Percentiles rank a stretch among this genome's conserved stretches.
Evolutionary conservation across 2,113 vertebrate species (phyloP).

Genomic region (Apodemus sylvaticus): DNA sequence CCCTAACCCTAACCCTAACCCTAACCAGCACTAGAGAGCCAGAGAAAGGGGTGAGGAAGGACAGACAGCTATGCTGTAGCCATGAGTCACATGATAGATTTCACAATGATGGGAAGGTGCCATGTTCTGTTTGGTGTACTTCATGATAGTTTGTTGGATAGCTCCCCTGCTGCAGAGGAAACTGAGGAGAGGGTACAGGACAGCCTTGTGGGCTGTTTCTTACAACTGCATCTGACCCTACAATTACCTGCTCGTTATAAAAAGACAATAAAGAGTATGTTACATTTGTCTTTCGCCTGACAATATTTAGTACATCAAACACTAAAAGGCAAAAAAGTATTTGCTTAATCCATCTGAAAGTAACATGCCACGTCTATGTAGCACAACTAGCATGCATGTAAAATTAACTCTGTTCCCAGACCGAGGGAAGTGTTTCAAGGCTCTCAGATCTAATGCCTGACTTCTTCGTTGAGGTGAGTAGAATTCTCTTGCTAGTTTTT

Average conservation of each 20-base stretch:
- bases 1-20: no score
- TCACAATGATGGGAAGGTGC: neutral
- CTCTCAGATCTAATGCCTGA: neutral
- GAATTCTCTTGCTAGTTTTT: neutral
- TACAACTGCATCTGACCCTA: neutral
- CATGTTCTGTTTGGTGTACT: neutral
- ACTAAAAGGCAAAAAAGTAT: neutral
- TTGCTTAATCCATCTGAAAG: slow-evolving; percentile 4
- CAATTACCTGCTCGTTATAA: neutral
- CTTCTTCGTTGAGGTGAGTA: neutral
- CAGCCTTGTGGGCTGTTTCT: neutral
- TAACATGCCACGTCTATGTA: neutral
- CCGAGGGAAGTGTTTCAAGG: neutral
- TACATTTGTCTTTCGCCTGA: neutral
- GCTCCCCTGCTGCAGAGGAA: neutral
- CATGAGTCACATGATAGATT: neutral
- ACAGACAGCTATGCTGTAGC: no score
- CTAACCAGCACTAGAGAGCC: neutral
- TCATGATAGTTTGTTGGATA: neutral
- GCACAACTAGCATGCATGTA: neutral
- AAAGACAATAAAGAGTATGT: neutral
- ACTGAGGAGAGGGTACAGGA: neutral
- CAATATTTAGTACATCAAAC: neutral
- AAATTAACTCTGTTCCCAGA: neutral
- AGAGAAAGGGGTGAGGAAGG: neutral